Evolutionary conservation across 2,888 invertebrate genomes (phyloP).

Genomic region (Heliconius hortense): DNA sequence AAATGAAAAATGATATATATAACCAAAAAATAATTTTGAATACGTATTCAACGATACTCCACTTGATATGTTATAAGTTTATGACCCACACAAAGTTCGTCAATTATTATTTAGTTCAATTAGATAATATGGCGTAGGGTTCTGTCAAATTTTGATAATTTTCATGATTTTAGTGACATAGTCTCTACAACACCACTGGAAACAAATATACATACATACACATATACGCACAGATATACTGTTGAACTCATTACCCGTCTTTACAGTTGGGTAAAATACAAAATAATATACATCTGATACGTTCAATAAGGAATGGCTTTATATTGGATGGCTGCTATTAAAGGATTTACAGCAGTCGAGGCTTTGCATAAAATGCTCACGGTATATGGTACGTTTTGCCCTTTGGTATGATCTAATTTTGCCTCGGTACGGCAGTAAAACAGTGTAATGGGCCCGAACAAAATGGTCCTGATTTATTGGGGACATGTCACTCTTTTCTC

Average conservation of each 20-base stretch:
- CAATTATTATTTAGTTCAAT: too few relatives aligned
- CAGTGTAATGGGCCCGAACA: constrained; percentile 74
- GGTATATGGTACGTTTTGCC: constrained; percentile 53
- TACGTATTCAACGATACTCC: too few relatives aligned
- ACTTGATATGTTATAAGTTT: too few relatives aligned
- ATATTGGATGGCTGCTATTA: constrained; percentile 62
- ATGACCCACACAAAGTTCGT: too few relatives aligned
- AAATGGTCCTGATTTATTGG: constrained; percentile 63
- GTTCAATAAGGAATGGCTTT: constrained; percentile 16
- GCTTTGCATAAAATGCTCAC: constrained; percentile 60
- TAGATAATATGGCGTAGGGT: too few relatives aligned
- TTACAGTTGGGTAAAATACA: too few relatives aligned
- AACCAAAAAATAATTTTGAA: too few relatives aligned
- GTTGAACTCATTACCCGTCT: neutral
- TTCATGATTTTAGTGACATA: too few relatives aligned
- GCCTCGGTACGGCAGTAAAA: constrained; percentile 76
- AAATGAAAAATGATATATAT: too few relatives aligned
- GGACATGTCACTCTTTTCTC: constrained; percentile 49
- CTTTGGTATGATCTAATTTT: constrained; percentile 76
- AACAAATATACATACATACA: neutral
- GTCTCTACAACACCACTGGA: too few relatives aligned
- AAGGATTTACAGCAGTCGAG: constrained; percentile 66
- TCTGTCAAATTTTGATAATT: too few relatives aligned
- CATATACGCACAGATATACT: neutral
- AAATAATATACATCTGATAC: neutral